phyloP scores from a whole-genome alignment of 2,888 invertebrate species.

The Aporophyla lueneburgensis region DNA sequence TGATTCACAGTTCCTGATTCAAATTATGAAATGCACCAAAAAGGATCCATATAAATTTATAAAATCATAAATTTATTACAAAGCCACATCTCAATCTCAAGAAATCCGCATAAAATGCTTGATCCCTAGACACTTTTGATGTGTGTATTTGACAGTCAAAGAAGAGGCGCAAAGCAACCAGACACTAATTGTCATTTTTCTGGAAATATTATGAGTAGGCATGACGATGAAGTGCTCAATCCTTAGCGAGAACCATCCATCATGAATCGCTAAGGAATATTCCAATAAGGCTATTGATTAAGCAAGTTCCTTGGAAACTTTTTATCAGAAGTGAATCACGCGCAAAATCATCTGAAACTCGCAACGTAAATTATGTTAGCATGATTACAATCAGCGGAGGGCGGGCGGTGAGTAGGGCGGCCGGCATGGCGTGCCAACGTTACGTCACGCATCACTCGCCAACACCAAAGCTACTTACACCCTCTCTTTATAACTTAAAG shows the following conservation, averaged over 20 bases:
- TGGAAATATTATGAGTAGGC: background rate
- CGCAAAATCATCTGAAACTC: constrained; percentile 77
- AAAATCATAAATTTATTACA: too few relatives aligned
- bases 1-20: too few relatives aligned
- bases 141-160: background rate
- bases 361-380: constrained; percentile 80
- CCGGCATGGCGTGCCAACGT: constrained; percentile 72
- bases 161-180: too few relatives aligned
- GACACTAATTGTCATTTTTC: background rate
- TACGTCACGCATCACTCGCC: constrained; percentile 78
- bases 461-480: constrained; percentile 44
- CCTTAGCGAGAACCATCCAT: constrained; percentile 4
- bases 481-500: constrained; percentile 20
- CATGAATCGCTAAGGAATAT: background rate
- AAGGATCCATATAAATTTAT: too few relatives aligned
- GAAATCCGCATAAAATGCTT: too few relatives aligned
- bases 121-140: too few relatives aligned
- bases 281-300: constrained; percentile 39
- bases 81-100: too few relatives aligned
- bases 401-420: constrained; percentile 59
- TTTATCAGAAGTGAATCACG: constrained; percentile 67
- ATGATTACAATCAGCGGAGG: constrained; percentile 80
- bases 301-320: constrained; percentile 60
- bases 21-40: too few relatives aligned
- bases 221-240: background rate